phyloP scores from a whole-genome alignment of 2,797 vertebrate species.

The Neopelma chrysocephalum region DNA sequence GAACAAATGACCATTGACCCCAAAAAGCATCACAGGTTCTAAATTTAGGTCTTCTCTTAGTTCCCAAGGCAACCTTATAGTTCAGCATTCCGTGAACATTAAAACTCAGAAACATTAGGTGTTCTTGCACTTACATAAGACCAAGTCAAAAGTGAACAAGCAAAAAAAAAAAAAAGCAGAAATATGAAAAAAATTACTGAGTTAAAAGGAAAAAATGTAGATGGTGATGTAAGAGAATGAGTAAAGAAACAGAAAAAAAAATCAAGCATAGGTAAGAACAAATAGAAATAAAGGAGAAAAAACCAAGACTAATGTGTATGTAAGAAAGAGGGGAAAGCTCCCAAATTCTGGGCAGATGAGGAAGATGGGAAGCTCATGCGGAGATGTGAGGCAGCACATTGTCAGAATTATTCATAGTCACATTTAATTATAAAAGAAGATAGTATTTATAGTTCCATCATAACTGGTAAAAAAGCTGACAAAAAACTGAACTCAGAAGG shows the following conservation, averaged over 20 bases:
- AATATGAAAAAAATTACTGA: background rate
- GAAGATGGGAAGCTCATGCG: background rate
- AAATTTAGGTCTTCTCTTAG: slow-evolving; percentile 1
- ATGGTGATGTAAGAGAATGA: background rate
- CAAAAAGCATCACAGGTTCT: background rate
- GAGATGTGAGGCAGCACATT: background rate
- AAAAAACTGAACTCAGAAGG: background rate
- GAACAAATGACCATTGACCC: background rate
- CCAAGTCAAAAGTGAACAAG: background rate
- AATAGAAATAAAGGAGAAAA: background rate
- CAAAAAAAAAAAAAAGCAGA: background rate
- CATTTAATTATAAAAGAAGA: background rate
- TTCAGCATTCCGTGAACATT: background rate
- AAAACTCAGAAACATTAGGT: background rate
- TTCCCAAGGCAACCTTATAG: background rate
- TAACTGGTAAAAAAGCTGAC: background rate
- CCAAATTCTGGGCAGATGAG: background rate
- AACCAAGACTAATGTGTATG: background rate
- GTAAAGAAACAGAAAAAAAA: background rate
- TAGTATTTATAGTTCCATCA: background rate
- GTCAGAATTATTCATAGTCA: background rate
- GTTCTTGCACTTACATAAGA: background rate
- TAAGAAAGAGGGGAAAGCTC: background rate
- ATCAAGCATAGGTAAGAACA: background rate
- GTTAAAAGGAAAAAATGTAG: background rate